Conservation (phyloP, 1,140 invertebrate genomes). For the Cherax quadricarinatus region DNA sequence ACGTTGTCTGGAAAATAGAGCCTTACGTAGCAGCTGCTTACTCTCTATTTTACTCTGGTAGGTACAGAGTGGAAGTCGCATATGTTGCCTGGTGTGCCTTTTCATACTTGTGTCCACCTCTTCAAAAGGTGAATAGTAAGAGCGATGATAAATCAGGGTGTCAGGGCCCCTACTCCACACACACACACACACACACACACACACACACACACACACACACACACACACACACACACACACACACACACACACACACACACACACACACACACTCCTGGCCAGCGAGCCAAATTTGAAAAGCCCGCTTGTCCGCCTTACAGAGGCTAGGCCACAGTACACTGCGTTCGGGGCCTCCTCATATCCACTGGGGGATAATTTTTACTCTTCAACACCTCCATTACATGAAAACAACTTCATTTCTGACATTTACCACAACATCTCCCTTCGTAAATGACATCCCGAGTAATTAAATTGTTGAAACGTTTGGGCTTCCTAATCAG, state of each 20-base stretch:
- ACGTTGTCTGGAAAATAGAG: too few species aligned
- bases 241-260: neutral
- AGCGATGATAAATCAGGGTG: conserved; percentile 55
- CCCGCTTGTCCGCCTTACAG: conserved; percentile 23
- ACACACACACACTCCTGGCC: neutral
- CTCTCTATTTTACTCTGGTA: too few species aligned
- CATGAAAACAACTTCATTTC: neutral
- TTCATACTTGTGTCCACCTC: conserved; percentile 60
- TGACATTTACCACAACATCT: neutral
- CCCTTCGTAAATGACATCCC: neutral
- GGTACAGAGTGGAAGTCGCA: too few species aligned
- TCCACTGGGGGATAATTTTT: neutral
- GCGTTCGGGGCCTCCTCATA: neutral
- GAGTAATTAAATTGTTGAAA: neutral
- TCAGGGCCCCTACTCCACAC: neutral
- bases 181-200: neutral
- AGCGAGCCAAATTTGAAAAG: conserved; percentile 28
- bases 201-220: neutral
- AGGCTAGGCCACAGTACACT: neutral
- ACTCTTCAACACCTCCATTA: neutral
- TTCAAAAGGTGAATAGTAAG: conserved; percentile 49
- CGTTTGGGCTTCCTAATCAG: neutral
- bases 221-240: neutral
- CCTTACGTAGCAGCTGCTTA: too few species aligned
- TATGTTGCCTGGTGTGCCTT: conserved; percentile 42